Percentiles rank a stretch among this genome's conserved stretches.
Evolutionary conservation across 2,113 vertebrate species (phyloP).

Genomic region (Pagrus major): DNA sequence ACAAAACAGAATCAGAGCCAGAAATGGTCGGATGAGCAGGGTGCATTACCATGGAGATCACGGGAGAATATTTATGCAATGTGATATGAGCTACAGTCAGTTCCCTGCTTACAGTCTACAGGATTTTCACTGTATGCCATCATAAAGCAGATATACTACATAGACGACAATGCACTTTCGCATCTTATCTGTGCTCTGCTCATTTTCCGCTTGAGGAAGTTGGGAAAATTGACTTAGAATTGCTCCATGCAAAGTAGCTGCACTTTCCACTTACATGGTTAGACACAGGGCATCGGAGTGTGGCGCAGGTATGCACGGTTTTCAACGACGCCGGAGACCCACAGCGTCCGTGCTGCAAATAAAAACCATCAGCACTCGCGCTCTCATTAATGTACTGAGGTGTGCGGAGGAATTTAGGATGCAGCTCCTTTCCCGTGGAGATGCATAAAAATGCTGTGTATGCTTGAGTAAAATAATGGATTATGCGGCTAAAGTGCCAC

Average conservation of each 20-base stretch:
- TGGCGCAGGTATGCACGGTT: constrained; percentile 62
- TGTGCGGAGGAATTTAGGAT: constrained; percentile 39
- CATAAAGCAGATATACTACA: constrained; percentile 76
- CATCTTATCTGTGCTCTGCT: constrained; percentile 78
- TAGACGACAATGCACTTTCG: constrained; percentile 62
- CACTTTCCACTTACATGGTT: constrained; percentile 70
- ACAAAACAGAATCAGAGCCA: constrained; percentile 57
- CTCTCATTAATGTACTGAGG: constrained; percentile 54
- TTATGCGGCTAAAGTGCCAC: constrained; percentile 30
- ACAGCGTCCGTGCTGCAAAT: constrained; percentile 61
- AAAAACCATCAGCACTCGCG: constrained; percentile 58
- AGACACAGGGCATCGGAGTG: constrained; percentile 61
- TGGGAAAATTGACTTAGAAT: constrained; percentile 82
- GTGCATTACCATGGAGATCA: constrained; percentile 56
- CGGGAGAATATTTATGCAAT: constrained; percentile 64
- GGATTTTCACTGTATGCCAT: constrained; percentile 69
- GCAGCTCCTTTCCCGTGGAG: constrained; percentile 28
- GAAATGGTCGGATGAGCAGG: constrained; percentile 53
- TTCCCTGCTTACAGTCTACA: constrained; percentile 56
- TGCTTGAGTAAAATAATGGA: constrained; percentile 49
- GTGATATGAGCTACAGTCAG: constrained; percentile 47
- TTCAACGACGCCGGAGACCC: constrained; percentile 40
- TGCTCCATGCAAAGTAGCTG: constrained; percentile 79
- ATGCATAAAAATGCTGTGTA: constrained; percentile 47
- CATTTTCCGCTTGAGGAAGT: constrained; percentile 83